phyloP scores from a whole-genome alignment of 2,797 vertebrate genomes.

The Microcaecilia unicolor region DNA sequence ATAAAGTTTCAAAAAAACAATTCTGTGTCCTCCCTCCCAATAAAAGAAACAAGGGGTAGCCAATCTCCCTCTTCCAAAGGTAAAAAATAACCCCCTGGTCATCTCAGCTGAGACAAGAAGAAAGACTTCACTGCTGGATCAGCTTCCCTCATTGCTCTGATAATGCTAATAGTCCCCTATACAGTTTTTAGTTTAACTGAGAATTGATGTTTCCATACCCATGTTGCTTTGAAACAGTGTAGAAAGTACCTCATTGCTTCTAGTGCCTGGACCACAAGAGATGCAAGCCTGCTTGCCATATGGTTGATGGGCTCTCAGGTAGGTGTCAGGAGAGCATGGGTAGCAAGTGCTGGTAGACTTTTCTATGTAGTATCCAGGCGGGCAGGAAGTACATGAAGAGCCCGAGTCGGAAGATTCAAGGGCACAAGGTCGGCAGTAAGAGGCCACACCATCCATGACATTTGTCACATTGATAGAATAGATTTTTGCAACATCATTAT shows the following conservation, averaged over 20 bases:
- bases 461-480: conserved; percentile 85
- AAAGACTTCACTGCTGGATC: too few relatives aligned
- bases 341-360: conserved; percentile 57
- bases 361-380: conserved; percentile 69
- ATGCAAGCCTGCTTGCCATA: conserved; percentile 64
- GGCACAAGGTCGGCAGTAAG: conserved; percentile 76
- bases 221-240: too few relatives aligned
- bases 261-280: conserved; percentile 77
- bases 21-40: too few relatives aligned
- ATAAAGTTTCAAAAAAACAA: too few relatives aligned
- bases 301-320: conserved; percentile 62
- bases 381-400: conserved; percentile 77
- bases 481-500: conserved; percentile 75
- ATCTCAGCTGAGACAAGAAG: too few relatives aligned
- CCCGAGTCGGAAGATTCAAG: conserved; percentile 32
- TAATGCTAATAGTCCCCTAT: too few relatives aligned
- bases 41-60: too few relatives aligned
- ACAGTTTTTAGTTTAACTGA: too few relatives aligned
- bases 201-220: too few relatives aligned
- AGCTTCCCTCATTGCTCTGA: too few relatives aligned
- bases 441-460: conserved; percentile 76
- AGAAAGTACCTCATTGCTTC: conserved; percentile 65
- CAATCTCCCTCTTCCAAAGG: too few relatives aligned
- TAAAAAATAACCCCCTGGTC: too few relatives aligned
- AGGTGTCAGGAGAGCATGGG: conserved; percentile 64